phyloP scores from a whole-genome alignment of 2,113 vertebrate species.

The Toxotes chatareus region DNA sequence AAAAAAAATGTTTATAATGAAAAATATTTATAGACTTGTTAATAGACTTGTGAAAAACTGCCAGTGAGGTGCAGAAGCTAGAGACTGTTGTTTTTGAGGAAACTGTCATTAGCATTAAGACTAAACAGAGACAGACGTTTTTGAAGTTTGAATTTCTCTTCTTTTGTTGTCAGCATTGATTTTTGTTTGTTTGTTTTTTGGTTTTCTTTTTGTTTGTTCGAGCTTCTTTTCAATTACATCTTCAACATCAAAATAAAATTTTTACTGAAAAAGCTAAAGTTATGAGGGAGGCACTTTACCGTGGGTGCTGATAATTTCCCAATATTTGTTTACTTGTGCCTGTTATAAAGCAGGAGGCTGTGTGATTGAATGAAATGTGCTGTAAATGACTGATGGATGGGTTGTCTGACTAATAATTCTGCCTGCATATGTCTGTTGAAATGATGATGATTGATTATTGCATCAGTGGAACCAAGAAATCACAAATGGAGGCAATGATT shows the following conservation, averaged over 20 bases:
- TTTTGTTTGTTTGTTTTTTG: neutral
- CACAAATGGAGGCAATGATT: neutral
- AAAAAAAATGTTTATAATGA: no score
- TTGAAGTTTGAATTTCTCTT: constrained; percentile 4
- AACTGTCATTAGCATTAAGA: neutral
- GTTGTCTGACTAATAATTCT: constrained; percentile 29
- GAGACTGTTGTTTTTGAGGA: neutral
- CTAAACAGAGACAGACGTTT: neutral
- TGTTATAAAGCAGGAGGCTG: constrained; percentile 22
- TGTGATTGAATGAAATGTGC: constrained; percentile 19
- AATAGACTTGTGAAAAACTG: neutral
- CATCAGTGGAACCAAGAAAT: constrained; percentile 17
- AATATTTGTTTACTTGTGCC: constrained; percentile 27
- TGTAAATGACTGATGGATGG: constrained; percentile 45
- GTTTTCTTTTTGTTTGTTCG: neutral
- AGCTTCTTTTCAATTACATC: constrained; percentile 2
- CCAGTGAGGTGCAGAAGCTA: neutral
- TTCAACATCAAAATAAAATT: constrained; percentile 18
- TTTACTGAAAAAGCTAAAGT: neutral
- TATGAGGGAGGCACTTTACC: constrained; percentile 24
- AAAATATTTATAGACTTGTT: no score
- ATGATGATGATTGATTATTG: constrained; percentile 43
- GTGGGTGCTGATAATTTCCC: constrained; percentile 14
- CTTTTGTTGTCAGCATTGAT: neutral
- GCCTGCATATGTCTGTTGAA: constrained; percentile 16